These are phyloP conservation scores for Alces alces DNA, from an alignment of 2,113 vertebrate genomes.

Conservation along the genomic window DNA sequence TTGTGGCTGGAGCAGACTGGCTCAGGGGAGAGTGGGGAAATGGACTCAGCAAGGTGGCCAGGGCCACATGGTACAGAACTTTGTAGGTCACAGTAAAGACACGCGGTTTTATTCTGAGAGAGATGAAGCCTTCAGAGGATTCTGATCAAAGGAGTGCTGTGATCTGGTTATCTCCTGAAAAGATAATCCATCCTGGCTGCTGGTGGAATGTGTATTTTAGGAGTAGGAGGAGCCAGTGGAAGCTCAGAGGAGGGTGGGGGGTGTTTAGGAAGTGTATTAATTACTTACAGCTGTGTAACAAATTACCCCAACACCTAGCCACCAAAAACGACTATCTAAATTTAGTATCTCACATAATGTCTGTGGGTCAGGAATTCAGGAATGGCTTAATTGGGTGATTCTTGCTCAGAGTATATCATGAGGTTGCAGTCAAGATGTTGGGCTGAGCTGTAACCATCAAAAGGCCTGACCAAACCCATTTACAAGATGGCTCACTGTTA, in stretches of 20 bases:
- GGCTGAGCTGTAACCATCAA: not conserved
- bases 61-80: not conserved
- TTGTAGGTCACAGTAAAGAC: not conserved
- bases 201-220: not conserved
- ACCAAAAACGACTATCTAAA: not conserved
- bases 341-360: not conserved
- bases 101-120: not conserved
- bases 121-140: not conserved
- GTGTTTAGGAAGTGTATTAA: not conserved
- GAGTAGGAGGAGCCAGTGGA: not conserved
- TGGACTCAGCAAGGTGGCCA: not conserved
- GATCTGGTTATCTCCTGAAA: not conserved
- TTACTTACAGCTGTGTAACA: not conserved
- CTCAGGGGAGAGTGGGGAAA: not conserved
- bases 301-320: not conserved
- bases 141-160: not conserved
- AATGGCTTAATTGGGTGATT: not conserved
- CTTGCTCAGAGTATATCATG: not conserved
- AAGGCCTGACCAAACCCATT: not conserved
- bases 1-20: not conserved
- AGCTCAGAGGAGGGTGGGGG: not conserved
- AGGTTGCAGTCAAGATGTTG: not conserved
- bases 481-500: not conserved
- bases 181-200: not conserved
- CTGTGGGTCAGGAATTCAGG: not conserved